These are phyloP conservation scores for Argyresthia albistria DNA, from an alignment of 2,888 invertebrate genomes.

Conservation along the genomic window DNA sequence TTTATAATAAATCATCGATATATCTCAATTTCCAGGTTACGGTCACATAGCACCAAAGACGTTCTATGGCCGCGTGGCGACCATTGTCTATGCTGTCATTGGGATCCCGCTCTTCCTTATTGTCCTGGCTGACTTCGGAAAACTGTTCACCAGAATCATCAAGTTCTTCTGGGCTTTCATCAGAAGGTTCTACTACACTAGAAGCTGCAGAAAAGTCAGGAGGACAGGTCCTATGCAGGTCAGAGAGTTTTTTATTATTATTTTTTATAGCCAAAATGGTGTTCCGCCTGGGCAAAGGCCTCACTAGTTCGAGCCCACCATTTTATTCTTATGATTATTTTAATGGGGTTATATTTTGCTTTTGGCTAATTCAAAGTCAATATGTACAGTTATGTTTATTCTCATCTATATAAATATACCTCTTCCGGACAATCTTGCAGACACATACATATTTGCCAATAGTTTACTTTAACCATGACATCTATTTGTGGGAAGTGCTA, in stretches of 20 bases:
- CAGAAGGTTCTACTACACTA: slow-evolving; percentile 86
- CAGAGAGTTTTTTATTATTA: too few relatives aligned
- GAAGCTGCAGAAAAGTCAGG: slow-evolving; percentile 84
- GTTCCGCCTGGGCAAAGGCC: too few relatives aligned
- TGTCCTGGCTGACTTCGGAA: slow-evolving; percentile 94
- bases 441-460: too few relatives aligned
- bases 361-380: slow-evolving; percentile 14
- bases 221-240: slow-evolving; percentile 84
- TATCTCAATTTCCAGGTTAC: slow-evolving; percentile 81
- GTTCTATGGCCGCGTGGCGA: slow-evolving; percentile 85
- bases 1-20: too few relatives aligned
- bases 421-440: too few relatives aligned
- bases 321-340: too few relatives aligned
- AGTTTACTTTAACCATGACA: too few relatives aligned
- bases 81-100: slow-evolving; percentile 93
- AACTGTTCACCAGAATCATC: slow-evolving; percentile 90
- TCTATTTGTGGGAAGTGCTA: too few relatives aligned
- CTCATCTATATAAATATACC: too few relatives aligned
- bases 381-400: too few relatives aligned
- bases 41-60: slow-evolving; percentile 97
- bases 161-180: slow-evolving; percentile 93
- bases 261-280: too few relatives aligned
- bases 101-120: slow-evolving; percentile 97
- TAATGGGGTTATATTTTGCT: slow-evolving; percentile 27
- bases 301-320: too few relatives aligned